Percentiles rank a stretch among this genome's conserved stretches.
These are phyloP conservation scores for Enteromius treurensis DNA, from an alignment of 2,797 vertebrate genomes.

Conservation along the genomic window DNA sequence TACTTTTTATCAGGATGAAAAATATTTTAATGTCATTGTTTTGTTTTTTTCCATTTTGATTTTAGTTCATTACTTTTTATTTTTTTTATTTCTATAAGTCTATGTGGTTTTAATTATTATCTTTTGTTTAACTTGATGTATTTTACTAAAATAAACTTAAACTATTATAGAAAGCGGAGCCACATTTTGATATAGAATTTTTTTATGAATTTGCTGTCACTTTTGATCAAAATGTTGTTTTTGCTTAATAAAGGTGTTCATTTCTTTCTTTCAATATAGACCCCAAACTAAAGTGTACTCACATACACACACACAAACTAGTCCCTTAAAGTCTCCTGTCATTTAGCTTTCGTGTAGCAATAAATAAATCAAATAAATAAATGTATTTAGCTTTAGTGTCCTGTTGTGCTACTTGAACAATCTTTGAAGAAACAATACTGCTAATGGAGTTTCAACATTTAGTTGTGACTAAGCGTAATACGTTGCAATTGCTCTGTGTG, in stretches of 20 bases:
- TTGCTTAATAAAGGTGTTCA: not conserved
- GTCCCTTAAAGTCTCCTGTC: not conserved
- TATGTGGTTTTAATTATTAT: not conserved
- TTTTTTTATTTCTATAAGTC: not conserved
- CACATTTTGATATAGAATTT: not conserved
- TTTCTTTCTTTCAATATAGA: not conserved
- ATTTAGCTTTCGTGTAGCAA: not conserved
- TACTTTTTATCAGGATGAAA: not conserved
- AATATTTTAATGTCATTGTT: not conserved
- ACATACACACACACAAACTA: not conserved
- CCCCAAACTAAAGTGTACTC: not conserved
- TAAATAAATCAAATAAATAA: not conserved
- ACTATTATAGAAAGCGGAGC: not conserved
- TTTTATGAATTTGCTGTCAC: not conserved
- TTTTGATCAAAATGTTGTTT: not conserved
- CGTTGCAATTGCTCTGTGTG: not conserved
- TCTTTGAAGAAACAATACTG: not conserved
- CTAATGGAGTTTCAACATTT: not conserved
- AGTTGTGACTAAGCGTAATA: not conserved
- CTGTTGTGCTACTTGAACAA: not conserved
- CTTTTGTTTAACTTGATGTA: too few species aligned
- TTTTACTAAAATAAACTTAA: too few species aligned
- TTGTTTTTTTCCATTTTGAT: not conserved
- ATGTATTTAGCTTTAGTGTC: not conserved
- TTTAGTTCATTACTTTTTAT: not conserved